These are phyloP conservation scores for Scaptomyza cyrtandrae DNA, from an alignment of 2,888 invertebrate genomes.

Conservation along the genomic window DNA sequence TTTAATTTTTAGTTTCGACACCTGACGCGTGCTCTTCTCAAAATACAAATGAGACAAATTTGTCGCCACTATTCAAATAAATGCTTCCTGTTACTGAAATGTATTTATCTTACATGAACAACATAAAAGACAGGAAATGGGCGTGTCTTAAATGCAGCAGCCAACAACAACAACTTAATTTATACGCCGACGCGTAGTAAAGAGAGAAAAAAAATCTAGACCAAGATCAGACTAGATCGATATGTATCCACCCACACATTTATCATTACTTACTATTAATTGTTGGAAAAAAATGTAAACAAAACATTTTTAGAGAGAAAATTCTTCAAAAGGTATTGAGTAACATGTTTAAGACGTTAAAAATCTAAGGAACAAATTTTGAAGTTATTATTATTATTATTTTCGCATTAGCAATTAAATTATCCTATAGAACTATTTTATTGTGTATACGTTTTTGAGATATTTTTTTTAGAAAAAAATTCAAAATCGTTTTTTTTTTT, in stretches of 20 bases:
- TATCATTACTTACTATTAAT: slow-evolving; percentile 54
- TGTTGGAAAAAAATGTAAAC: slow-evolving; percentile 36
- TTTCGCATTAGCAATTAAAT: no score
- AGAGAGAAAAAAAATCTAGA: slow-evolving; percentile 20
- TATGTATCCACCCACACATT: slow-evolving; percentile 41
- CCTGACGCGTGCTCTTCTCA: slow-evolving; percentile 48
- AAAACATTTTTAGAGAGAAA: not conserved
- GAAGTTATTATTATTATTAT: no score
- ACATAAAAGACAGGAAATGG: slow-evolving; percentile 62
- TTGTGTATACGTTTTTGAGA: no score
- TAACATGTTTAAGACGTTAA: not conserved
- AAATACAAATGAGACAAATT: slow-evolving; percentile 23
- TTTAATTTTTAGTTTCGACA: slow-evolving; percentile 42
- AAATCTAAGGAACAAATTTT: no score
- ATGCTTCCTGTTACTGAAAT: slow-evolving; percentile 67
- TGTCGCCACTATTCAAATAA: slow-evolving; percentile 41
- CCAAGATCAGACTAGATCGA: slow-evolving; percentile 47
- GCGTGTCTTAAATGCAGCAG: slow-evolving; percentile 42
- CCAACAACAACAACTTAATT: slow-evolving; percentile 50
- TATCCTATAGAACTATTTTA: no score
- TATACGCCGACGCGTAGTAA: slow-evolving; percentile 67
- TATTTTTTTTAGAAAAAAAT: no score
- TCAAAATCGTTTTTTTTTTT: no score
- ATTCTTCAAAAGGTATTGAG: no score
- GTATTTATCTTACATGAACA: slow-evolving; percentile 48